Evolutionary conservation across 1,140 invertebrate species (phyloP), one percentile per base, ranked within the genome.

Genomic region (Zaprionus taronus): DNA sequence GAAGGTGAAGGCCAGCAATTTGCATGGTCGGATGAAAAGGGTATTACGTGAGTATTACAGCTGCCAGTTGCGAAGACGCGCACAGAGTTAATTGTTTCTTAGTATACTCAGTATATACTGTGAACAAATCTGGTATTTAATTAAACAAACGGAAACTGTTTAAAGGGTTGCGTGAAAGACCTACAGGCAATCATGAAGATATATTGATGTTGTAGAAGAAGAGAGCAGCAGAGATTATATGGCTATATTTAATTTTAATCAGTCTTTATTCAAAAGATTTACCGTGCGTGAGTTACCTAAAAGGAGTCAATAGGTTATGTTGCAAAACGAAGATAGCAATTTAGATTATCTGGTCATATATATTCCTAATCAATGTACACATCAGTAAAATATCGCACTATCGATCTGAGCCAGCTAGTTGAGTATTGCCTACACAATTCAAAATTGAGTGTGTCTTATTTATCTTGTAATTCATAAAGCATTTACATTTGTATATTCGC

Each of bases 1-100:
- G 1, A 56, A 57, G 61, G 38, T 56, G 51, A 72, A 66, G 38
- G 26, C 24, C 60, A 24, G 24, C 12, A 44, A 44, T 56, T 64
- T 56, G 51, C 28, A 36, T 26, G 17, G 22, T 17, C 20, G 51
- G 20, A 24, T 65, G 34, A 36, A 66, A 66, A 66, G 28, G 17
- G 51, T 41, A 47, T 31, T 51, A 49, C 55, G 56, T 22, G 14
- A 11, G 12, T 31, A 67, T 28, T 64, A 36, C 61, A 64, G 14
- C 61, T 64, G 47, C 61, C 44, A 49, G 26, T 51, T 2, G 15
- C 38, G 28, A 49, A 49, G 44, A 47, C 17, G 61, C 28, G 61
- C 6, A 4, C n/a, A n/a, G 20, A n/a, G 28, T 47, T 64, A 64
- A 64, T 64, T 31, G 49, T 51, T 34, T 11, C 17, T 20, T 58